Percentiles rank a stretch among this genome's conserved stretches.
phyloP scores from a whole-genome alignment of 2,888 invertebrate species.

The Rhagonycha fulva region DNA sequence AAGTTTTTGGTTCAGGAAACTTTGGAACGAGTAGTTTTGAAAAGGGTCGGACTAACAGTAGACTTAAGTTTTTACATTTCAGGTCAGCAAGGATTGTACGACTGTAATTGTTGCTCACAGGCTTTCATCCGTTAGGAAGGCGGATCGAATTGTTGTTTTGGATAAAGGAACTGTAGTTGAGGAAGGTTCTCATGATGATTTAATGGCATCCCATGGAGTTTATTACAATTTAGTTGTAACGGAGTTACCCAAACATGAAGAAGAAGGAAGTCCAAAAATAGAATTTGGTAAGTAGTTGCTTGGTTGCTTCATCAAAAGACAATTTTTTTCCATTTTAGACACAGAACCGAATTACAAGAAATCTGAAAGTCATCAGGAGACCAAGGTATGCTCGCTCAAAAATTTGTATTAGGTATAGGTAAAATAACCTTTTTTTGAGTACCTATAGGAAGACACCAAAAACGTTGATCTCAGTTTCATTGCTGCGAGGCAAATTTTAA shows the following conservation, averaged over 20 bases:
- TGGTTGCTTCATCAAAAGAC: background rate
- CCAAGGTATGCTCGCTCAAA: background rate
- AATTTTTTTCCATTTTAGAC: background rate
- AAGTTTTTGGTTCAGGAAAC: constrained; percentile 85
- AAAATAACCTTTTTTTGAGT: too few species aligned
- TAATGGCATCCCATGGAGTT: constrained; percentile 68
- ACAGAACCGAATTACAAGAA: background rate
- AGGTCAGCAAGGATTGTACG: constrained; percentile 75
- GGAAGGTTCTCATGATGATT: constrained; percentile 69
- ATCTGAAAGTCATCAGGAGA: background rate
- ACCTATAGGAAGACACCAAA: background rate
- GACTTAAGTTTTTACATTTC: constrained; percentile 23
- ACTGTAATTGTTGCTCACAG: constrained; percentile 81
- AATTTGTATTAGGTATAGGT: background rate
- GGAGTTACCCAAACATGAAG: constrained; percentile 57
- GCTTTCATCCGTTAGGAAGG: constrained; percentile 73
- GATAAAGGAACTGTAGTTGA: constrained; percentile 71
- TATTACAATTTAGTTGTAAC: constrained; percentile 61
- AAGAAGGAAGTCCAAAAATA: too few species aligned
- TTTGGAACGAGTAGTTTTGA: constrained; percentile 64
- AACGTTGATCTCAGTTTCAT: background rate
- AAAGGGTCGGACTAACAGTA: background rate
- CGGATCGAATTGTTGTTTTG: constrained; percentile 74
- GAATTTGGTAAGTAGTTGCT: background rate
- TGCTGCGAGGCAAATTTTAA: background rate